Conservation (phyloP, 2,888 invertebrate genomes). For the Chelonus formosanus region DNA sequence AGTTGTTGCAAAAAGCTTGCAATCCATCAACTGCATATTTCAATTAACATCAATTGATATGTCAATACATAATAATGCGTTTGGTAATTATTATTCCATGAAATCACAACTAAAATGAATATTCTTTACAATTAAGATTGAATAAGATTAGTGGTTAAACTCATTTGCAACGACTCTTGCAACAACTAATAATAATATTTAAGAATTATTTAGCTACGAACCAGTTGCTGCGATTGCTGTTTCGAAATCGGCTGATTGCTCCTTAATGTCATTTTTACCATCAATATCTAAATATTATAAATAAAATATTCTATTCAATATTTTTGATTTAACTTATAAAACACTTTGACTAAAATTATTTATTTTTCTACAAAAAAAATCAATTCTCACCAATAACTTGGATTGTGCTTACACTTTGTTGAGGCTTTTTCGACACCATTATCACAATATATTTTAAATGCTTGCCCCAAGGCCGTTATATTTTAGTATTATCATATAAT, state of each 20-base stretch:
- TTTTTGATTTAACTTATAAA: neutral
- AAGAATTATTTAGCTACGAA: conserved; percentile 40
- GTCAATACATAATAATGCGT: neutral
- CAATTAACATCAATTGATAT: neutral
- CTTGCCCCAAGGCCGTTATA: no score
- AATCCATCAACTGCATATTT: no score
- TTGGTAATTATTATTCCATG: neutral
- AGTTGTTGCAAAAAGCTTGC: no score
- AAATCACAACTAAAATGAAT: no score
- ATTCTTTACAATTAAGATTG: no score
- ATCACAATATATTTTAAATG: no score
- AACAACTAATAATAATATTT: neutral
- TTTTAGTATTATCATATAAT: no score
- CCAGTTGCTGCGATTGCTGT: conserved; percentile 75
- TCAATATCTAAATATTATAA: conserved; percentile 14
- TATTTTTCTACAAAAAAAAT: neutral
- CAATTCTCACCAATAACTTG: neutral
- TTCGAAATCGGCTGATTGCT: conserved; percentile 71
- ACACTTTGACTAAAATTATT: neutral
- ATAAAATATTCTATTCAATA: conserved; percentile 13
- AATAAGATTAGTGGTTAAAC: no score
- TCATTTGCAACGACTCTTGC: no score
- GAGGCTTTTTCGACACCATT: no score
- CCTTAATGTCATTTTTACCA: conserved; percentile 37
- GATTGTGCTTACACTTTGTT: no score